A percentile compares a stretch with the other conserved stretches of the same genome.
These are phyloP conservation scores for Anser brachyrhynchus DNA, from an alignment of 2,113 vertebrate genomes.

Conservation along the genomic window DNA sequence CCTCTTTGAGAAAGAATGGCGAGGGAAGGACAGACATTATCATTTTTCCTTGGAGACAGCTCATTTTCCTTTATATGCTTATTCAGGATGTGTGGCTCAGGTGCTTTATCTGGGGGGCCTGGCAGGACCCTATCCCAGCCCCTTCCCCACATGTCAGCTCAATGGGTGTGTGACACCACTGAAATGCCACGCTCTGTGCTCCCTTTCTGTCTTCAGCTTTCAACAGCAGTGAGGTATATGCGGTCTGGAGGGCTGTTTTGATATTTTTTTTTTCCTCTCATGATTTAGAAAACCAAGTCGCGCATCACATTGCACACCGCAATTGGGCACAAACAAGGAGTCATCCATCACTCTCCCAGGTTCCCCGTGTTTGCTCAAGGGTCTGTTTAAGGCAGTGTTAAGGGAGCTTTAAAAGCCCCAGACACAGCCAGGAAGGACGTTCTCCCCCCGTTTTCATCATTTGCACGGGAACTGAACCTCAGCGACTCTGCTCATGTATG, in stretches of 20 bases:
- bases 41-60: neutral
- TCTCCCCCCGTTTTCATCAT: neutral
- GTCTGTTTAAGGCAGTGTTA: neutral
- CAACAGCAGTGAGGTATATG: neutral
- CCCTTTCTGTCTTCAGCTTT: neutral
- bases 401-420: neutral
- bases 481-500: rapidly evolving
- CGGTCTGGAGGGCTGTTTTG: neutral
- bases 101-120: neutral
- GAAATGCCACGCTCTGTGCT: neutral
- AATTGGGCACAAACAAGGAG: neutral
- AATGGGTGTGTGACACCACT: neutral
- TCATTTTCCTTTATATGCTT: neutral
- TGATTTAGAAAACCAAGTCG: neutral
- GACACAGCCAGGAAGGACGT: rapidly evolving
- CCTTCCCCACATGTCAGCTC: neutral
- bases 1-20: neutral
- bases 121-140: neutral
- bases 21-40: neutral
- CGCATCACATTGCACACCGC: neutral
- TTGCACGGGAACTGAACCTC: neutral
- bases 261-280: neutral
- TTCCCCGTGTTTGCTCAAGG: neutral
- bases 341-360: neutral
- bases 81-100: neutral